Evolutionary conservation across 2,113 vertebrate genomes (phyloP).

Genomic region (human (Homo sapiens)): DNA sequence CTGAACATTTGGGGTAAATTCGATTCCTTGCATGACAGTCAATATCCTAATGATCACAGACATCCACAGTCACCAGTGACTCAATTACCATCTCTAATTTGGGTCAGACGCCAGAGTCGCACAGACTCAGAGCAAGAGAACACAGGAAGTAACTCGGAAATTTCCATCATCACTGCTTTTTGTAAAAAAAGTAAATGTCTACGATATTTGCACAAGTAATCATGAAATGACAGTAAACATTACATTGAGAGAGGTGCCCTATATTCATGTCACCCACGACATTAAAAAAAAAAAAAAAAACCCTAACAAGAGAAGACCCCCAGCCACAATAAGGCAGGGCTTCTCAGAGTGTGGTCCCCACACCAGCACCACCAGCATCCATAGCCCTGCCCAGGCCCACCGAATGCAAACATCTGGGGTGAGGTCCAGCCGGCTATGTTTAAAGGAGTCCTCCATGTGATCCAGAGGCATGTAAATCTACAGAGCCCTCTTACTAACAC

Average conservation of each 20-base stretch:
- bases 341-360: neutral
- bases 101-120: neutral
- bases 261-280: neutral
- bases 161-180: neutral
- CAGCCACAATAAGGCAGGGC: neutral
- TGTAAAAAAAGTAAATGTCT: neutral
- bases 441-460: neutral
- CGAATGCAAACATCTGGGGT: accelerated
- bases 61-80: neutral
- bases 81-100: neutral
- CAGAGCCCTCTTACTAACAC: neutral
- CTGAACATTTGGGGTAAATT: neutral
- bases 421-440: neutral
- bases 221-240: neutral
- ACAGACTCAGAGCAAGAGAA: neutral
- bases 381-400: neutral
- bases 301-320: neutral
- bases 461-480: neutral
- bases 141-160: neutral
- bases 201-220: neutral
- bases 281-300: neutral
- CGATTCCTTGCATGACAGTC: neutral
- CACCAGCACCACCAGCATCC: neutral
- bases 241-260: neutral
- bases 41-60: neutral